phyloP scores from a whole-genome alignment of 2,113 vertebrate species.

The Proterorhinus semilunaris region DNA sequence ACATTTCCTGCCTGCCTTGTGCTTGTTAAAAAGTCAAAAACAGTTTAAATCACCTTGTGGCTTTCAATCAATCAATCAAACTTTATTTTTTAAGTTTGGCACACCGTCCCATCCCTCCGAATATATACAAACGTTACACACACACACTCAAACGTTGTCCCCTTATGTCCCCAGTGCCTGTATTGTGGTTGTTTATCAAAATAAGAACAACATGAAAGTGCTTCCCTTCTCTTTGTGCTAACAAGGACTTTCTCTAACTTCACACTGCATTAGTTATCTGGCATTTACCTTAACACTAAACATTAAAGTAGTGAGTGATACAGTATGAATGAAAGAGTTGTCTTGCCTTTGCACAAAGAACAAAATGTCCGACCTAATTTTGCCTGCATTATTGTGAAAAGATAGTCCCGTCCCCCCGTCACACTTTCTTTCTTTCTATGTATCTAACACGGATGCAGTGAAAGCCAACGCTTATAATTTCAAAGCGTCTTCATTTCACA shows the following conservation, averaged over 20 bases:
- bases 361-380: too few species aligned
- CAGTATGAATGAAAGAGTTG: not conserved
- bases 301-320: not conserved
- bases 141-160: not conserved
- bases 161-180: constrained; percentile 22
- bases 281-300: constrained; percentile 14
- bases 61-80: too few species aligned
- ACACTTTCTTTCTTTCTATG: not conserved
- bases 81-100: too few species aligned
- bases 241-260: constrained; percentile 17
- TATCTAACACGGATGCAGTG: constrained; percentile 16
- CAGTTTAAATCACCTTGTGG: not conserved
- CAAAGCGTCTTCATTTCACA: constrained; percentile 10
- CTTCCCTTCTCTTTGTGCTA: constrained; percentile 35
- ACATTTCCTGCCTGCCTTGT: not conserved
- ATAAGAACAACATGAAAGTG: constrained; percentile 44
- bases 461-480: constrained; percentile 38
- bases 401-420: too few species aligned
- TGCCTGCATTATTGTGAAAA: too few species aligned
- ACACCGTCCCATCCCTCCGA: too few species aligned
- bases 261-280: constrained; percentile 44
- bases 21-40: not conserved
- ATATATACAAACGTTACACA: too few species aligned
- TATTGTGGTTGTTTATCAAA: constrained; percentile 56
- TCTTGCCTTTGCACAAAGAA: too few species aligned